Base-by-base conservation (phyloP, 2,113 vertebrate genomes). In the Leucopsar rothschildi region DNA sequence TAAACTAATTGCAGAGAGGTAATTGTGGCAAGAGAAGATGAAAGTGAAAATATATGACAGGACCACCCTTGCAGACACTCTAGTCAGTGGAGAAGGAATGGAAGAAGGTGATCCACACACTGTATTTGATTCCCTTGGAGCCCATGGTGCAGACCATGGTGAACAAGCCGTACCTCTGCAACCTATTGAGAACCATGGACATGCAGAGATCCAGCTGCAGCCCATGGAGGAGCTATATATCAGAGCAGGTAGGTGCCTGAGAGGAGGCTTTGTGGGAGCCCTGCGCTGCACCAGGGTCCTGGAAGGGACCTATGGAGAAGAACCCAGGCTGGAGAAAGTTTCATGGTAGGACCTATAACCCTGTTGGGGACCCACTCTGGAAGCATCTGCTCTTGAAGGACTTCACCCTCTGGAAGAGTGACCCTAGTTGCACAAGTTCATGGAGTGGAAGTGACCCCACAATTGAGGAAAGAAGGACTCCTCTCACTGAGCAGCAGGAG, bases 381-480 rank as follows among this genome's bases (percentile, higher is more conserved):
- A 50, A 35, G 4, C 27, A 16, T 25, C 11, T 66, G 4, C 18
- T 50, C 37, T 57, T 42, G 25, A 59, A 44, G 71, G 37, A 25
- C 44, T 29, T 9, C 8, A 31, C 8, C 4, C 8, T 8, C 1
- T 50, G 52, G 52, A 85, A 42, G 29, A 42, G 29, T 31, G 52
- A 25, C 11, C 2, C 7, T 9, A 5, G 7, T 12, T 47, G 50
- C 19, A 65, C 31, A 13, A 57, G 50, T 25, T 42, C 31, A 20
- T 21, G 24, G 31, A 57, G 16, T 35, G 13, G 25, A 29, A 50
- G 5, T 3, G 37, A 50, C 11, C 3, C 13, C 16, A 12, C 0
- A 0, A 0, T 66, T 17, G 35, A 66, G 31, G 7, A 85, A 21
- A 3, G 20, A 42, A 66, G 25, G 25, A 42, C 31, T 50, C 17